A percentile compares a stretch with the other conserved stretches of the same genome.
phyloP scores from a whole-genome alignment of 2,888 invertebrate species.

The Nomada goodeniana region DNA sequence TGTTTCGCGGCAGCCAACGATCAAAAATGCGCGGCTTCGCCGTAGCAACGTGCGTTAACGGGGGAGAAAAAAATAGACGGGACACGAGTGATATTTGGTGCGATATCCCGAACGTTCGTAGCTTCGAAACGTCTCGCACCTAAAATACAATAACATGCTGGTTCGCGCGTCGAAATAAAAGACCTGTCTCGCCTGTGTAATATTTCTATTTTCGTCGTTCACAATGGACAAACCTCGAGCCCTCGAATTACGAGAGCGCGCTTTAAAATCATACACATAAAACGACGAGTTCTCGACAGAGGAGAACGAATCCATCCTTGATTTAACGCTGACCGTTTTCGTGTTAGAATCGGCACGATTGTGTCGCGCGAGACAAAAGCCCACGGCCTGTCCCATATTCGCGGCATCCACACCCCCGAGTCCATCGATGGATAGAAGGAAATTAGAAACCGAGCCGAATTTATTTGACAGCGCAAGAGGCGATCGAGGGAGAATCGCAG shows the following conservation, averaged over 20 bases:
- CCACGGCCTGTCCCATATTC: too few species aligned
- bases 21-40: conserved; percentile 5
- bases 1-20: conserved; percentile 5
- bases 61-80: not conserved
- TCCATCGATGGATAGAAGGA: not conserved
- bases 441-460: not conserved
- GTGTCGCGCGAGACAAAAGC: too few species aligned
- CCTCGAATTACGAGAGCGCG: too few species aligned
- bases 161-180: not conserved
- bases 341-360: too few species aligned
- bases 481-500: not conserved
- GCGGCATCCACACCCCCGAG: not conserved
- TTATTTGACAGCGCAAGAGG: not conserved
- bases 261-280: too few species aligned
- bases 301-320: too few species aligned
- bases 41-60: conserved; percentile 5
- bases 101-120: not conserved
- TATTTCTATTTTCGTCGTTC: not conserved
- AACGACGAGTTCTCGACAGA: too few species aligned
- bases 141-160: not conserved
- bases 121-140: not conserved
- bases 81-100: not conserved
- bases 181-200: not conserved
- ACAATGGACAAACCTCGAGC: not conserved
- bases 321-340: too few species aligned